Conservation (phyloP, 2,797 vertebrate species). For the Falco novaeseelandiae region DNA sequence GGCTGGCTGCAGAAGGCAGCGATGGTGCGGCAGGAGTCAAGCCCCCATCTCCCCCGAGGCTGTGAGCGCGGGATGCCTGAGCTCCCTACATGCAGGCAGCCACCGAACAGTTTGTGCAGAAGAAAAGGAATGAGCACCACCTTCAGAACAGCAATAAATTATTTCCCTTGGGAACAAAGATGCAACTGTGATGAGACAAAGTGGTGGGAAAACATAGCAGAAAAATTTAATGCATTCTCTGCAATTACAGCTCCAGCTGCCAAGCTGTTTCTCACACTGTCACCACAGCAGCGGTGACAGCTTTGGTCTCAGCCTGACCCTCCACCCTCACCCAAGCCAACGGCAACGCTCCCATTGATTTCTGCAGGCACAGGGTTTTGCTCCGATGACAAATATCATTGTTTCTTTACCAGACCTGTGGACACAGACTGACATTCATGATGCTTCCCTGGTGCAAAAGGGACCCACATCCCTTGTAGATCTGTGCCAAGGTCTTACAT, state of each 20-base stretch:
- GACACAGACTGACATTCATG: fast-evolving
- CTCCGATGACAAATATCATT: not conserved
- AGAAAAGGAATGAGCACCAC: slow-evolving; percentile 7
- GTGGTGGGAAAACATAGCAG: not conserved
- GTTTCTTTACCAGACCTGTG: not conserved
- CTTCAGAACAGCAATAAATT: slow-evolving; percentile 26
- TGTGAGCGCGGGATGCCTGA: not conserved
- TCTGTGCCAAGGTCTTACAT: not conserved
- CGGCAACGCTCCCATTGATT: fast-evolving
- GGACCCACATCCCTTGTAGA: fast-evolving
- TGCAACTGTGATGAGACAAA: not conserved
- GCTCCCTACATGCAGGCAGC: not conserved
- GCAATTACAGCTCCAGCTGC: slow-evolving; percentile 22
- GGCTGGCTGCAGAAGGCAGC: not conserved
- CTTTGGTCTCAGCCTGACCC: not conserved
- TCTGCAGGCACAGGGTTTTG: not conserved
- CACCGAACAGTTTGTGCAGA: not conserved
- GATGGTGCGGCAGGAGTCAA: fast-evolving
- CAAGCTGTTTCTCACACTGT: not conserved
- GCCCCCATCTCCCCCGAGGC: fast-evolving
- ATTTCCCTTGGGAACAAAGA: slow-evolving; percentile 3
- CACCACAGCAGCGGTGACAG: not conserved
- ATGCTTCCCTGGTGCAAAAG: not conserved
- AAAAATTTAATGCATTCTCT: not conserved
- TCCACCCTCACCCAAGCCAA: not conserved